Evolutionary conservation across 1,140 invertebrate genomes (phyloP).

Genomic region (Rhopalosiphum maidis): DNA sequence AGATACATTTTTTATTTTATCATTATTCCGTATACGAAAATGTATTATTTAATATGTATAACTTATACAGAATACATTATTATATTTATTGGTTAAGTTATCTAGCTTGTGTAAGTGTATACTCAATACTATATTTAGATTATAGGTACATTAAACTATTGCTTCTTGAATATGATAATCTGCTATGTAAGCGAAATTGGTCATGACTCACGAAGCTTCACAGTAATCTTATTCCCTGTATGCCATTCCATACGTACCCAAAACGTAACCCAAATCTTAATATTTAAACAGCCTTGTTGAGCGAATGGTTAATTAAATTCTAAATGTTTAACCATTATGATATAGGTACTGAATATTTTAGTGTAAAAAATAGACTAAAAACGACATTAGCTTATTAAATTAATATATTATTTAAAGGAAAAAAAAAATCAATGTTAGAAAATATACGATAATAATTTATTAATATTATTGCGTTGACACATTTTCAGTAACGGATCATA

Average conservation of each 20-base stretch:
- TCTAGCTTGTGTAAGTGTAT: not conserved
- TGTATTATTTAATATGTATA: not conserved
- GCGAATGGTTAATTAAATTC: not conserved
- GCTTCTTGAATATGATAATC: conserved; percentile 34
- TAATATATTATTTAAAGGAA: not conserved
- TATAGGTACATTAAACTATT: not conserved
- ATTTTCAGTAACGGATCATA: not conserved
- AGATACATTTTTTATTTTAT: not conserved
- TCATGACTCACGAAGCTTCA: not conserved
- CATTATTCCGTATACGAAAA: not conserved
- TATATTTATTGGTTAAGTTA: not conserved
- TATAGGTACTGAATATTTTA: not conserved
- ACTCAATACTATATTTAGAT: not conserved
- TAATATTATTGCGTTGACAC: not conserved
- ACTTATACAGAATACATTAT: not conserved
- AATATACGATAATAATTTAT: not conserved
- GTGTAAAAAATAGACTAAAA: not conserved
- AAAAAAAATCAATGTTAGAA: not conserved
- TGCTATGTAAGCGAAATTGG: not conserved
- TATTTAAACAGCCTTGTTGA: not conserved
- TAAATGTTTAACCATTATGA: not conserved
- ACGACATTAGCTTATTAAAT: not conserved
- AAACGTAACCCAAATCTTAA: conserved; percentile 19
- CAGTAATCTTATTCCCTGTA: not conserved
- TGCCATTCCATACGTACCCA: not conserved